Evolutionary conservation across 2,113 vertebrate genomes (phyloP).

Genomic region (Zingel zingel): DNA sequence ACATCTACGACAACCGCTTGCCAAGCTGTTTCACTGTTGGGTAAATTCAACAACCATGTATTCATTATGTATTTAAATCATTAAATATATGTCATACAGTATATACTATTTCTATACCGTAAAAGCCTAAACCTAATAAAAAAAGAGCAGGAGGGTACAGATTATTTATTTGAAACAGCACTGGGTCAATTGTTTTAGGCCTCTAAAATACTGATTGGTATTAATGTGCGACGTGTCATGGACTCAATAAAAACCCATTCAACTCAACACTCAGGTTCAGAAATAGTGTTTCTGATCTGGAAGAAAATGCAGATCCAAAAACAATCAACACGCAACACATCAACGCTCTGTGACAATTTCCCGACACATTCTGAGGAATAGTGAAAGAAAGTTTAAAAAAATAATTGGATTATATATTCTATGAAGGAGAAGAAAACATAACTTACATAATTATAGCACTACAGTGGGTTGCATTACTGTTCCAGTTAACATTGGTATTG

Average conservation of each 20-base stretch:
- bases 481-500: background rate
- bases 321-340: background rate
- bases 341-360: background rate
- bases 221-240: background rate
- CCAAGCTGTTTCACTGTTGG: background rate
- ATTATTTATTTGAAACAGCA: background rate
- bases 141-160: background rate
- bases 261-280: background rate
- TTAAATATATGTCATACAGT: background rate
- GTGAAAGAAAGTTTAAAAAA: background rate
- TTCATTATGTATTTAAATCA: background rate
- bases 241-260: background rate
- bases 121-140: background rate
- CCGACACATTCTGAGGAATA: background rate
- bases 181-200: background rate
- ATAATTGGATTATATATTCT: background rate
- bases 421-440: background rate
- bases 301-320: background rate
- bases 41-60: background rate
- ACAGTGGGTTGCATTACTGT: background rate
- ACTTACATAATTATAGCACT: background rate
- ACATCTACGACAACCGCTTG: conserved; percentile 12
- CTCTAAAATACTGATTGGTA: background rate
- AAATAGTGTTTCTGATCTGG: background rate
- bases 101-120: background rate